Percentiles rank a stretch among this genome's conserved stretches.
Conservation (phyloP, 2,888 invertebrate genomes). For the Tethea ocularis region DNA sequence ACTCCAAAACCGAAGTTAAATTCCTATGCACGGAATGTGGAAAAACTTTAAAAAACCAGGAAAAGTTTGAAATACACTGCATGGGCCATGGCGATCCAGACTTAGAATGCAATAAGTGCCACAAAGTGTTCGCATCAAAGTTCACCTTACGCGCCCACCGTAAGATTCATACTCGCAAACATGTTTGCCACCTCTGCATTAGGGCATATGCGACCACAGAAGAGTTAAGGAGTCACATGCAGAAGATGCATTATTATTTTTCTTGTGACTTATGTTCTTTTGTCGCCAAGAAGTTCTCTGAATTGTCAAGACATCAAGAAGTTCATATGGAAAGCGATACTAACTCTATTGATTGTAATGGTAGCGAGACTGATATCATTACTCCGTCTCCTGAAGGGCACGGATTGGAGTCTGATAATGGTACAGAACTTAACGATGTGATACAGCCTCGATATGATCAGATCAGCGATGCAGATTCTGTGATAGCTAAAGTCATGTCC, state of each 20-base stretch:
- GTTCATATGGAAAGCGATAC: slow-evolving; percentile 27
- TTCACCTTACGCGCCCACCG: slow-evolving; percentile 68
- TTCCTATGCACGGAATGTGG: slow-evolving; percentile 67
- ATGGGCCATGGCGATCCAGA: slow-evolving; percentile 75
- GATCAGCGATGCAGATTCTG: slow-evolving; percentile 53
- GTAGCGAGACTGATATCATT: slow-evolving; percentile 36
- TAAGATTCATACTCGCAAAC: slow-evolving; percentile 66
- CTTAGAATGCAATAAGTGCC: slow-evolving; percentile 70
- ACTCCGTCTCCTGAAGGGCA: slow-evolving; percentile 15
- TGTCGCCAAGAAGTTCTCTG: slow-evolving; percentile 35
- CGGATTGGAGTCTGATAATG: slow-evolving; percentile 23
- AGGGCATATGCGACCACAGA: slow-evolving; percentile 50
- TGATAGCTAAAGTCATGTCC: slow-evolving; percentile 68
- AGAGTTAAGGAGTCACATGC: slow-evolving; percentile 51
- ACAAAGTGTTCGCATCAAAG: slow-evolving; percentile 76
- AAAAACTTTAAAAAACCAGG: slow-evolving; percentile 60
- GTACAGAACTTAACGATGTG: slow-evolving; percentile 7
- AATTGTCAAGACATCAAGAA: slow-evolving; percentile 45
- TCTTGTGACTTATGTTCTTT: slow-evolving; percentile 56
- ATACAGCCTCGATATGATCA: slow-evolving; percentile 24
- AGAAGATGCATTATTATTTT: slow-evolving; percentile 53
- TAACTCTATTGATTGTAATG: slow-evolving; percentile 14
- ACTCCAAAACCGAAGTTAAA: slow-evolving; percentile 36
- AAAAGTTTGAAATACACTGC: slow-evolving; percentile 68
- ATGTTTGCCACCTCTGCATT: slow-evolving; percentile 56